These are phyloP conservation scores for Deilephila porcellus DNA, from an alignment of 2,888 invertebrate species.

Conservation along the genomic window DNA sequence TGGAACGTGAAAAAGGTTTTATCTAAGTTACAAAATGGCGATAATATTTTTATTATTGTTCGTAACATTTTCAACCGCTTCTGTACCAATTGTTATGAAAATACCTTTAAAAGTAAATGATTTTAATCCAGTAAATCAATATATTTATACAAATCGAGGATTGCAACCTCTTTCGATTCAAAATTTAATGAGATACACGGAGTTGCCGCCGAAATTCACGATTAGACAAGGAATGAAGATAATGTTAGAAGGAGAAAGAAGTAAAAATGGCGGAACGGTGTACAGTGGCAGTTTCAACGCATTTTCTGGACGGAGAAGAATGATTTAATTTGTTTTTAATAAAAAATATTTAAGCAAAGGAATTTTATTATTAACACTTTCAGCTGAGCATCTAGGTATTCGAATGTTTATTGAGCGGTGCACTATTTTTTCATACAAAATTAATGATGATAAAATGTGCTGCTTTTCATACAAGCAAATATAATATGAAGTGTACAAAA, in stretches of 20 bases:
- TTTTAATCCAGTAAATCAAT: slow-evolving; percentile 44
- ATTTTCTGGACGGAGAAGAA: slow-evolving; percentile 41
- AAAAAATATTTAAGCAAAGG: not conserved
- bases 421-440: no score
- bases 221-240: slow-evolving; percentile 37
- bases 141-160: slow-evolving; percentile 45
- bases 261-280: slow-evolving; percentile 32
- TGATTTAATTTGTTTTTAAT: slow-evolving; percentile 33
- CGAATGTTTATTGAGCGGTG: no score
- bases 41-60: slow-evolving; percentile 29
- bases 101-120: slow-evolving; percentile 39
- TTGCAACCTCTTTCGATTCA: slow-evolving; percentile 45
- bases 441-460: no score
- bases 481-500: no score
- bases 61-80: slow-evolving; percentile 28
- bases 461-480: no score
- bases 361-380: no score
- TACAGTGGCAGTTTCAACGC: slow-evolving; percentile 39
- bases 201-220: slow-evolving; percentile 45
- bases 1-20: not conserved
- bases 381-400: no score
- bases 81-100: slow-evolving; percentile 37
- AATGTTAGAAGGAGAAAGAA: slow-evolving; percentile 32
- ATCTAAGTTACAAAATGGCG: slow-evolving; percentile 35
- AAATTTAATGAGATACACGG: slow-evolving; percentile 47